Conservation (phyloP, 2,797 vertebrate species). For the Sciurus vulgaris region DNA sequence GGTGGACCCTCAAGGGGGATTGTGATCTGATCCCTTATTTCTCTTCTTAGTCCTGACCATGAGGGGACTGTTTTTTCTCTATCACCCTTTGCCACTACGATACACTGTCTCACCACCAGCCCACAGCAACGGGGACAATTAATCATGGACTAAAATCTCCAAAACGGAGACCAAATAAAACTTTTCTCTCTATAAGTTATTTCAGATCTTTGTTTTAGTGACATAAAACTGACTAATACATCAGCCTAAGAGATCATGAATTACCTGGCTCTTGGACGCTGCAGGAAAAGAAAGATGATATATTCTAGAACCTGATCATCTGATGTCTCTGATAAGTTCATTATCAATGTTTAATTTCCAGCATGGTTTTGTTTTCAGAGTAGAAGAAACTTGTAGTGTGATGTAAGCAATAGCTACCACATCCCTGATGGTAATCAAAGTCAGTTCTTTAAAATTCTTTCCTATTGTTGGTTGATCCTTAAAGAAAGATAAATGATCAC, state of each 20-base stretch:
- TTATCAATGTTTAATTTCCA: slow-evolving; percentile 56
- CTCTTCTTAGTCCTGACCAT: background rate
- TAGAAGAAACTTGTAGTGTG: background rate
- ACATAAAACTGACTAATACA: background rate
- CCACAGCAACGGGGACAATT: background rate
- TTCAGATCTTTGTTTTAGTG: background rate
- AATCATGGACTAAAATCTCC: background rate
- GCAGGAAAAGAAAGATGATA: background rate
- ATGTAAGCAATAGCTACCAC: rapidly evolving
- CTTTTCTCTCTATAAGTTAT: background rate
- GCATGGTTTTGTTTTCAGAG: slow-evolving; percentile 23
- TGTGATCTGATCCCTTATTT: background rate
- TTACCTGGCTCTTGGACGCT: background rate
- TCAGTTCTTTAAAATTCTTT: background rate
- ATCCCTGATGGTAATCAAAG: background rate
- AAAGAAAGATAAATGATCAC: slow-evolving; percentile 34
- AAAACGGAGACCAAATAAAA: background rate
- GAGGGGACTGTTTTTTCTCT: background rate
- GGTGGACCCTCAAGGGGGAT: background rate
- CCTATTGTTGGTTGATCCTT: slow-evolving; percentile 18
- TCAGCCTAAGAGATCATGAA: background rate
- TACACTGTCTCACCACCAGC: background rate
- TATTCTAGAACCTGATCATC: slow-evolving; percentile 23
- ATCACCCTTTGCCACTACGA: background rate
- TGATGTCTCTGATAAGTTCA: background rate